Evolutionary conservation across 2,797 vertebrate genomes (phyloP), one percentile per base, ranked within the genome.

Genomic region (Pipistrellus kuhlii): DNA sequence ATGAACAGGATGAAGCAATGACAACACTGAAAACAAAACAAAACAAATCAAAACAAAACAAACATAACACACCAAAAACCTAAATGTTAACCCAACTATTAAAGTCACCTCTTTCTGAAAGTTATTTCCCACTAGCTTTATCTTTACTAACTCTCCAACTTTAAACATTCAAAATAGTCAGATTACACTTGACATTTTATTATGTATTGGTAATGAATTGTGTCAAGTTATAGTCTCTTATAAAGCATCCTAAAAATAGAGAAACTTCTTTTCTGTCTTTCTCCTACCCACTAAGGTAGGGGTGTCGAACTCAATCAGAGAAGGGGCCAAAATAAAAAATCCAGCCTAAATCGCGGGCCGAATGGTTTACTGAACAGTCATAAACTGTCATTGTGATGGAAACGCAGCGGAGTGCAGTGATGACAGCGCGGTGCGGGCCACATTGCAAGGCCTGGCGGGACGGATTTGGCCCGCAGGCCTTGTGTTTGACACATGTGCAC

Each of bases 131-230:
- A 71, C 25, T 1, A 46, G 17, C 68, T 76, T 41, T 48, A 66
- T 73, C 57, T 85, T 77, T 64, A 53, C 75, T 88, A 86, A 72
- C n/a, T 62, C 48, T 81, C 38, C 17, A 80, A 46, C 81, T 77
- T 91, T 80, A 93, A 87, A 72, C 18, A 82, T 57, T 86, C 68
- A 88, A 90, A 75, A 87, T 75, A 86, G n/a, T 81, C 73, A 71
- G 27, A 66, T 68, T 81, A 48, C 1, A 62, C 25, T 32, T 71
- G 17, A 44, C n/a, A 77, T 48, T 90, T 73, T 69, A 32, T 35
- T 53, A 76, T 53, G 69, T 64, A 69, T 44, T 81, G 20, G 9
- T 38, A 93, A 53, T 48, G 12, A 46, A 88, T 27, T 48, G 25
- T 83, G 71, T 93, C 51, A 87, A 68, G 51, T 71, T 85, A 90